Percentiles rank a stretch among this genome's conserved stretches.
phyloP scores from a whole-genome alignment of 2,797 vertebrate genomes.

The Hemibagrus guttatus region DNA sequence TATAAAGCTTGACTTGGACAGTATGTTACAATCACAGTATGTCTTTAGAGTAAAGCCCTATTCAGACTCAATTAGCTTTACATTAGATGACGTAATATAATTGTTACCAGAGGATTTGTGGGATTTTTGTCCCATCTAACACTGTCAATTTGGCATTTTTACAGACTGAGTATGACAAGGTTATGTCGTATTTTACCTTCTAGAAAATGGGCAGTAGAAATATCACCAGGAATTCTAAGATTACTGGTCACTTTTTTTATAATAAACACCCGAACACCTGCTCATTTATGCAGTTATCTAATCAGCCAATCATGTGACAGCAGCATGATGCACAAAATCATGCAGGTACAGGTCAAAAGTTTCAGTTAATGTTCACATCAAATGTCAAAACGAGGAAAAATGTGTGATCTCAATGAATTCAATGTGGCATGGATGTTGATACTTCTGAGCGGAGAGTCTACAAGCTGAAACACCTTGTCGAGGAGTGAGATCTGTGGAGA shows the following conservation, averaged over 20 bases:
- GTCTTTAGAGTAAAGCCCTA: not conserved
- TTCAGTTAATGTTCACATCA: not conserved
- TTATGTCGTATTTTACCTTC: not conserved
- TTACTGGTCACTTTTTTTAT: not conserved
- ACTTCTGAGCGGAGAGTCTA: not conserved
- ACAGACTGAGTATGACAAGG: not conserved
- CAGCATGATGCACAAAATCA: too few species aligned
- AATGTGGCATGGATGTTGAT: not conserved
- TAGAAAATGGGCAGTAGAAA: not conserved
- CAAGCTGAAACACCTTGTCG: not conserved
- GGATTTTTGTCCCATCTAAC: not conserved
- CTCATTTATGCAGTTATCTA: not conserved
- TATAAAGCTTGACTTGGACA: not conserved
- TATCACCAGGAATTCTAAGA: not conserved
- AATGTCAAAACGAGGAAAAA: not conserved
- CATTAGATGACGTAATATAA: not conserved
- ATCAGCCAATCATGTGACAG: not conserved
- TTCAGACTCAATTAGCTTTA: not conserved
- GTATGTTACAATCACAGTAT: not conserved
- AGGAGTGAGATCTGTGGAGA: not conserved
- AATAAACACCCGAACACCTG: not conserved
- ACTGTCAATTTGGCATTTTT: not conserved
- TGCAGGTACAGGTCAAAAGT: not conserved
- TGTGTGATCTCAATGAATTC: not conserved
- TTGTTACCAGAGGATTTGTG: not conserved